Evolutionary conservation across 2,888 invertebrate species (phyloP).

Genomic region (Athripsodes cinereus): DNA sequence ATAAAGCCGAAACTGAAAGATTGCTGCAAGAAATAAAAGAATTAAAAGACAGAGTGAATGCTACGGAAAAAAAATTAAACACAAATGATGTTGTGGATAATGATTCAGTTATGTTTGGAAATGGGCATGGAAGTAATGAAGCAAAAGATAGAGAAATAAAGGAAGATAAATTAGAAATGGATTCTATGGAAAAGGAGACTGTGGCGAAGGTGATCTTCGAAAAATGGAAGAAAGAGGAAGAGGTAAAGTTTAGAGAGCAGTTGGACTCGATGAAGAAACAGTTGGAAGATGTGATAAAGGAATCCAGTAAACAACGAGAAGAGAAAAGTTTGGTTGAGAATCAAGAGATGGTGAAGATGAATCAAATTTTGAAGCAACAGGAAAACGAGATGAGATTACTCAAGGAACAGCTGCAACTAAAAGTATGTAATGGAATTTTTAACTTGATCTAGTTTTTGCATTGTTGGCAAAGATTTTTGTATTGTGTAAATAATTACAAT

Average conservation of each 20-base stretch:
- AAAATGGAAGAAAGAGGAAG: slow-evolving; percentile 49
- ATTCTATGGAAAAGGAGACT: slow-evolving; percentile 30
- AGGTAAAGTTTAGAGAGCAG: slow-evolving; percentile 49
- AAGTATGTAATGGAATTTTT: slow-evolving; percentile 32
- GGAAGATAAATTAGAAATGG: slow-evolving; percentile 19
- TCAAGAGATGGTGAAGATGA: slow-evolving; percentile 39
- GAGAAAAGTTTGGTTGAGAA: slow-evolving; percentile 28
- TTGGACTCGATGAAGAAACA: slow-evolving; percentile 43
- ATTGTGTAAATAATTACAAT: too few relatives aligned
- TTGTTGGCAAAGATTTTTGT: too few relatives aligned
- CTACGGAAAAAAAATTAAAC: slow-evolving; percentile 50
- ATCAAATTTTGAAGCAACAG: slow-evolving; percentile 46
- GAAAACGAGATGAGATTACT: slow-evolving; percentile 46
- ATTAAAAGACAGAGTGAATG: slow-evolving; percentile 56
- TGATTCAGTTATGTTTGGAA: background rate
- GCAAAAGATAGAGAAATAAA: slow-evolving; percentile 6
- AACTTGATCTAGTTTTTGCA: too few relatives aligned
- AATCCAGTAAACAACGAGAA: slow-evolving; percentile 33
- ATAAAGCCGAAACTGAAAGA: slow-evolving; percentile 54
- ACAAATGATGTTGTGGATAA: slow-evolving; percentile 18
- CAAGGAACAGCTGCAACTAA: slow-evolving; percentile 43
- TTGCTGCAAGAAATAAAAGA: slow-evolving; percentile 59
- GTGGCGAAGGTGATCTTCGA: slow-evolving; percentile 41
- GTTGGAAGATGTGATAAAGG: slow-evolving; percentile 36
- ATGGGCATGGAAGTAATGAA: background rate